Conservation (phyloP, 1,140 invertebrate genomes). For the Aphelenchoides fujianensis region DNA sequence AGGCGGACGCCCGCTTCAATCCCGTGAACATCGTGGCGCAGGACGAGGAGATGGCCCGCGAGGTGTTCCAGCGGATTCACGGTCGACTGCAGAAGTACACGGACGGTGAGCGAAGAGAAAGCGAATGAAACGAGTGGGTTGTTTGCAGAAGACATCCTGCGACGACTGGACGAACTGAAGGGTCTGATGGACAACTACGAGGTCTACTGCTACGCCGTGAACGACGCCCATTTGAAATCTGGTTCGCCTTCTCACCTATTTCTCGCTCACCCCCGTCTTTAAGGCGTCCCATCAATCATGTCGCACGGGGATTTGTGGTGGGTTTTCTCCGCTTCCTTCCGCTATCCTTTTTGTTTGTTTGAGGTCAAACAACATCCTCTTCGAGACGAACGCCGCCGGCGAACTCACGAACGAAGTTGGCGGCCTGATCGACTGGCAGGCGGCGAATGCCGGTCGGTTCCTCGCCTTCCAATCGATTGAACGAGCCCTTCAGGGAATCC, state of each 20-base stretch:
- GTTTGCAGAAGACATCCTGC: not conserved
- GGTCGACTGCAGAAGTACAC: not conserved
- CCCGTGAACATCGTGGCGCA: conserved; percentile 2
- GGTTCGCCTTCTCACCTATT: no score
- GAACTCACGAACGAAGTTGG: not conserved
- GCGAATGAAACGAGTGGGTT: not conserved
- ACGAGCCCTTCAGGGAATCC: conserved; percentile 6
- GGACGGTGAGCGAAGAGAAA: not conserved
- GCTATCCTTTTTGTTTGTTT: no score
- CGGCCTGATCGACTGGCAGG: conserved; percentile 4
- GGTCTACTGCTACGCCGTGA: not conserved
- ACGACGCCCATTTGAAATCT: not conserved
- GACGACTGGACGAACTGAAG: not conserved
- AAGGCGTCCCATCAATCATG: conserved; percentile 1
- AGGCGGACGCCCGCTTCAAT: not conserved
- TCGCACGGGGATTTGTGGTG: conserved; percentile 5
- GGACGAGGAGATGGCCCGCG: not conserved
- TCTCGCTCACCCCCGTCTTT: conserved; percentile 7
- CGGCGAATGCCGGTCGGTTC: not conserved
- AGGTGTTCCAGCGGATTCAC: not conserved
- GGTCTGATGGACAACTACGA: not conserved
- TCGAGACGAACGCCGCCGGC: not conserved
- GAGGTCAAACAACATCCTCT: conserved; percentile 6
- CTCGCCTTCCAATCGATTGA: not conserved
- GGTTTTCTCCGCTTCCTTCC: no score